Percentiles rank a stretch among this genome's conserved stretches.
These are phyloP conservation scores for Pygmarrhopalites habei DNA, from an alignment of 1,140 invertebrate species.

Conservation along the genomic window DNA sequence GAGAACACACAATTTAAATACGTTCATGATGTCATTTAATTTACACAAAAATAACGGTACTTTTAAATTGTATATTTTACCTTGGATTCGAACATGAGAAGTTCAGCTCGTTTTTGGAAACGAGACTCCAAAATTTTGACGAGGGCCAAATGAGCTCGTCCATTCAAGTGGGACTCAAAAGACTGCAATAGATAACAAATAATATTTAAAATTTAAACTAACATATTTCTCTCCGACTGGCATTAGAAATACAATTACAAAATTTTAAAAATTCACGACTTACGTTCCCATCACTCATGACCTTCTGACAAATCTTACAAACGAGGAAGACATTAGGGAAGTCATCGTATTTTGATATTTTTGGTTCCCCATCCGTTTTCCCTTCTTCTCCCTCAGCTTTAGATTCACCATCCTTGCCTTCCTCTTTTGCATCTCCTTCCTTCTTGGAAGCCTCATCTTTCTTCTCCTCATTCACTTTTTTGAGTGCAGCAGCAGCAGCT, in stretches of 20 bases:
- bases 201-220: background rate
- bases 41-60: background rate
- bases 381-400: conserved; percentile 13
- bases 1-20: background rate
- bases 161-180: conserved; percentile 36
- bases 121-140: conserved; percentile 34
- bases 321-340: conserved; percentile 23
- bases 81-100: conserved; percentile 35
- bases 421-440: conserved; percentile 4
- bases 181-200: conserved; percentile 24
- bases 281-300: conserved; percentile 33
- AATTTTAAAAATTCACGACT: conserved; percentile 4
- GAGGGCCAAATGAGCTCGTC: conserved; percentile 27
- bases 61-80: conserved; percentile 18
- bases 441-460: background rate
- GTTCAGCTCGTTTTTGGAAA: conserved; percentile 34
- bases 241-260: no score
- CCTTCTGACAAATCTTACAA: no score
- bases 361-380: conserved; percentile 29
- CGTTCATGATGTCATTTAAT: background rate
- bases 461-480: conserved; percentile 6
- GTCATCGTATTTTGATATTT: conserved; percentile 35
- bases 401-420: background rate
- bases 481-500: background rate
- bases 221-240: background rate